Evolutionary conservation across 2,888 invertebrate genomes (phyloP), one percentile per base, ranked within the genome.

Genomic region (Mesorhabditis spiculigera): DNA sequence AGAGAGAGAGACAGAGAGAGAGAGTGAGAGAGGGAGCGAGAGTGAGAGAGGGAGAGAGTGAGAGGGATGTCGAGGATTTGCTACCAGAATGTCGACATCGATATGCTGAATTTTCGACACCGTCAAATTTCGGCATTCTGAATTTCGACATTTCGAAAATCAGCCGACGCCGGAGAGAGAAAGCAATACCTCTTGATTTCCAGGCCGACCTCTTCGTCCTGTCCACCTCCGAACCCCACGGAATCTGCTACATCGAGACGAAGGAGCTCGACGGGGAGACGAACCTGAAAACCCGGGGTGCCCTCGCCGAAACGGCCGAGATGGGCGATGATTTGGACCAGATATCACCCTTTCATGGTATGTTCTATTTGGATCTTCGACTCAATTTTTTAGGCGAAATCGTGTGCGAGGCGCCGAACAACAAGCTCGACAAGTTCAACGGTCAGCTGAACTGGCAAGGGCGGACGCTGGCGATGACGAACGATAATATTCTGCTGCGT

Each of bases 241-340:
- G 97, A 75, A 91, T 99, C 85, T 97, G 97, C 89, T 99, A 96
- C 88, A 96, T 99, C 86, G 98, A 98, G 90, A 99, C 98, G 71
- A 97, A 97, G 69, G 98, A 99, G 89, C 89, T 99, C 84, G 98
- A 99, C 88, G 98, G 98, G 92, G 85, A 98, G 89, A 98, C 98
- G 77, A 99, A 99, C 90, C 90, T 98, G 85, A 98, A 98, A 90
- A 95, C 95, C 88, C 91, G 94, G 80, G 95, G 96, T 89, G 95
- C 97, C 87, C 90, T 97, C 86, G 89, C 92, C 81, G 95, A 95
- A 88, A 97, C 96, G 74, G 93, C 93, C 64, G 93, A 91, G 77
- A 91, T 97, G 91, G 92, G 92, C 75, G 93, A 97, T 87, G 92
- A 94, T 87, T 92, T 94, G 86, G 91, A 91, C 83, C 89, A 91